Evolutionary conservation across 2,113 vertebrate species (phyloP).

Genomic region (Ptilonorhynchus violaceus): DNA sequence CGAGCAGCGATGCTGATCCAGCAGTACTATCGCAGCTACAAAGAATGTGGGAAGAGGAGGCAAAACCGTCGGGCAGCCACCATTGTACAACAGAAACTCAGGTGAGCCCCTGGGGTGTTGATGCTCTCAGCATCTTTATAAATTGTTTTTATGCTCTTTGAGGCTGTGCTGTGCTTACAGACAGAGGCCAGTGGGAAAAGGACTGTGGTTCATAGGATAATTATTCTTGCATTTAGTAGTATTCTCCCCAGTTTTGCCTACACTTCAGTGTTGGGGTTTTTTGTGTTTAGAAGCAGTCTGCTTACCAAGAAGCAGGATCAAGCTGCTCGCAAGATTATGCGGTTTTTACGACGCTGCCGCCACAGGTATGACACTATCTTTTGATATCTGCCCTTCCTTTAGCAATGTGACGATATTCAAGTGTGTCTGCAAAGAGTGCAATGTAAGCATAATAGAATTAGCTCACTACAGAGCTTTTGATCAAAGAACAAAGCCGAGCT

Average conservation of each 20-base stretch:
- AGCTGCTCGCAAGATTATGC: constrained; percentile 99
- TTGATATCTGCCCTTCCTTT: not conserved
- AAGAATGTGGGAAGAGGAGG: constrained; percentile 86
- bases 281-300: constrained; percentile 88
- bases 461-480: not conserved
- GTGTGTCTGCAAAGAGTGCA: not conserved
- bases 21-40: constrained; percentile 97
- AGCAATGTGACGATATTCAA: not conserved
- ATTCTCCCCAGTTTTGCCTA: not conserved
- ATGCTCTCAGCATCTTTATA: accelerated
- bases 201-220: not conserved
- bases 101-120: constrained; percentile 5
- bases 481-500: not conserved
- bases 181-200: not conserved
- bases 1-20: constrained; percentile 95
- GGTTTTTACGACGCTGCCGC: constrained; percentile 96
- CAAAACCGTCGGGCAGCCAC: constrained; percentile 84
- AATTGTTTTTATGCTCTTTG: accelerated
- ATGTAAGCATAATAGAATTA: not conserved
- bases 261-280: not conserved
- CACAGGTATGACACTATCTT: constrained; percentile 83
- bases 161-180: not conserved
- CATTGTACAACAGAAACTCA: constrained; percentile 85
- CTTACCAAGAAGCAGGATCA: constrained; percentile 99
- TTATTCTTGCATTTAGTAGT: not conserved